These are phyloP conservation scores for Maccullochella peelii DNA, from an alignment of 2,113 vertebrate species.

Conservation along the genomic window DNA sequence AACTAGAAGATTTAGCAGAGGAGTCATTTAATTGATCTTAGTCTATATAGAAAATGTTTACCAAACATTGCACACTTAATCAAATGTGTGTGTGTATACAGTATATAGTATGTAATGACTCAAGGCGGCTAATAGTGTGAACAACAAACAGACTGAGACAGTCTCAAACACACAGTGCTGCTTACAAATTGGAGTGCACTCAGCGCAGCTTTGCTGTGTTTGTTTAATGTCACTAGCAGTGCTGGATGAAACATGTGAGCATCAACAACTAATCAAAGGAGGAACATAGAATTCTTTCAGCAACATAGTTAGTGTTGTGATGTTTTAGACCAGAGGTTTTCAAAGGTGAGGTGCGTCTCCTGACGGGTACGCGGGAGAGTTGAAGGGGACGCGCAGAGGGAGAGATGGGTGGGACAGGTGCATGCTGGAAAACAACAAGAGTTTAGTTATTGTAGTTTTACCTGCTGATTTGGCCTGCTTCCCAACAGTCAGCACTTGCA, in stretches of 20 bases:
- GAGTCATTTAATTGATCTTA: neutral
- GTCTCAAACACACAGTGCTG: slow-evolving; percentile 9
- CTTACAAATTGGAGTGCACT: neutral
- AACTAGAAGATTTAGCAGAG: neutral
- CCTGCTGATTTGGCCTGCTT: neutral
- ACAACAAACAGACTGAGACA: neutral
- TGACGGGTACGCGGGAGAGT: neutral
- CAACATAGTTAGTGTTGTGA: neutral
- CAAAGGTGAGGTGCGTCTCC: neutral
- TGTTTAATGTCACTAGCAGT: slow-evolving; percentile 5
- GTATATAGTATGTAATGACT: neutral
- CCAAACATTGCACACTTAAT: neutral
- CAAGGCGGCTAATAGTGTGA: slow-evolving; percentile 4
- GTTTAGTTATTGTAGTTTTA: neutral
- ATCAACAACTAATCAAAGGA: neutral
- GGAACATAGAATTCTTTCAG: neutral
- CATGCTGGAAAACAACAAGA: neutral
- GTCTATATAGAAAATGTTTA: neutral
- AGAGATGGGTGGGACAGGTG: neutral
- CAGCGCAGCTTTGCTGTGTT: slow-evolving; percentile 4
- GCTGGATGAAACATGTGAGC: neutral
- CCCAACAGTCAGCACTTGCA: neutral
- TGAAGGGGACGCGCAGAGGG: neutral
- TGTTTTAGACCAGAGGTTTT: neutral
- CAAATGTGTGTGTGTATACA: neutral